phyloP scores from a whole-genome alignment of 2,888 invertebrate genomes.

The Drosophila cracens region DNA sequence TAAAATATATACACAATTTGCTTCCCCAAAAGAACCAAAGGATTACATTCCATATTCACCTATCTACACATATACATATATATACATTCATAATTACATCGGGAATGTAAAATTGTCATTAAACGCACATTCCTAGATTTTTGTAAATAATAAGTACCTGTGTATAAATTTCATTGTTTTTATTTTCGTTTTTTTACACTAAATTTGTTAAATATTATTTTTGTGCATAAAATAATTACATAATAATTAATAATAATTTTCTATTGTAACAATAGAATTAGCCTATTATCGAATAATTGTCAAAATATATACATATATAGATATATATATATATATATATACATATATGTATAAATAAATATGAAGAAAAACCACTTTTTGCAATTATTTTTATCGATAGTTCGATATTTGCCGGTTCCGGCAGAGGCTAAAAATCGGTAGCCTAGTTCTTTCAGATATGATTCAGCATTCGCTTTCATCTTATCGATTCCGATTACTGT shows the following conservation, averaged over 20 bases:
- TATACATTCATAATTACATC: constrained; percentile 26
- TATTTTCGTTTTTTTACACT: constrained; percentile 29
- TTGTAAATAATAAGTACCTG: constrained; percentile 64
- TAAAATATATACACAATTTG: background rate
- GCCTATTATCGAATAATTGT: constrained; percentile 33
- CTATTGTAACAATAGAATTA: constrained; percentile 47
- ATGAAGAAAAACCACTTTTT: background rate
- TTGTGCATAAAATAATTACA: constrained; percentile 30
- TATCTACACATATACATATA: background rate
- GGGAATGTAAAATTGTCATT: constrained; percentile 34
- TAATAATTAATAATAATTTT: constrained; percentile 49
- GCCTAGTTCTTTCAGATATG: background rate
- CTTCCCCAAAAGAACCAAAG: constrained; percentile 28
- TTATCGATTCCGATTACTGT: background rate
- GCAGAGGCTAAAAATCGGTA: background rate
- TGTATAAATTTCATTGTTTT: constrained; percentile 41
- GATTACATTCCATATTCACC: constrained; percentile 11
- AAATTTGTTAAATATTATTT: constrained; percentile 57
- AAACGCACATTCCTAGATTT: constrained; percentile 49
- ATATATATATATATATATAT: background rate
- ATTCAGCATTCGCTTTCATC: background rate
- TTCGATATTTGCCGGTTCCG: background rate
- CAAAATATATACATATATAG: constrained; percentile 5
- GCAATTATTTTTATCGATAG: background rate
- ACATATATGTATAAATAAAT: background rate